Percentiles rank a stretch among this genome's conserved stretches.
These are phyloP conservation scores for Matsumurasca onukii DNA, from an alignment of 1,140 invertebrate genomes.

Conservation along the genomic window DNA sequence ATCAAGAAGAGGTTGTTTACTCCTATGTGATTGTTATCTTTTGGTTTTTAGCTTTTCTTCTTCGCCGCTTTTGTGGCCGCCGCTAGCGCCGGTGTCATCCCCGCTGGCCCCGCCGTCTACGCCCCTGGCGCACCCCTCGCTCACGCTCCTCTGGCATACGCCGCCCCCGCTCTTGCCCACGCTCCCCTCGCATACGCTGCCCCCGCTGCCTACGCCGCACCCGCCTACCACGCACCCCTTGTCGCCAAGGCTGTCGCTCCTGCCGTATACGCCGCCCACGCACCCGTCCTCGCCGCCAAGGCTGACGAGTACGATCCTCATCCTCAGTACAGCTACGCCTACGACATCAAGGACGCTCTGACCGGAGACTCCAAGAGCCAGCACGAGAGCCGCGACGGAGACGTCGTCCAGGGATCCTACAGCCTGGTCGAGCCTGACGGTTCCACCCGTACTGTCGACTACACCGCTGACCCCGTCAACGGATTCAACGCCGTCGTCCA, in stretches of 20 bases:
- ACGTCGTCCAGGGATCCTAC: constrained; percentile 67
- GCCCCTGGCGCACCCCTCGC: constrained; percentile 38
- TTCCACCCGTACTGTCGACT: constrained; percentile 43
- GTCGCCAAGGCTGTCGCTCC: constrained; percentile 42
- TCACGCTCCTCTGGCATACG: constrained; percentile 30
- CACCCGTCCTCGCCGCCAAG: constrained; percentile 38
- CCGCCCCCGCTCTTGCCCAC: constrained; percentile 17
- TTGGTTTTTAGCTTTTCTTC: constrained; percentile 45
- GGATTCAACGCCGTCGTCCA: constrained; percentile 39
- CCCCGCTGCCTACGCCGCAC: constrained; percentile 17
- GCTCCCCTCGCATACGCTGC: constrained; percentile 36
- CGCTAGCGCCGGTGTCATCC: constrained; percentile 42
- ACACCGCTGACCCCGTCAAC: constrained; percentile 43
- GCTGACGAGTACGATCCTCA: constrained; percentile 55
- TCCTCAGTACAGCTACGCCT: constrained; percentile 45
- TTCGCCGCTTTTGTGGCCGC: constrained; percentile 44
- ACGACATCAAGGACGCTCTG: constrained; percentile 43
- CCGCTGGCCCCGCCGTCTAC: constrained; percentile 38
- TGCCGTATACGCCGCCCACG: constrained; percentile 42
- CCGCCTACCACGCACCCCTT: constrained; percentile 35
- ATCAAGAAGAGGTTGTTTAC: too few relatives aligned
- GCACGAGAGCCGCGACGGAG: constrained; percentile 57
- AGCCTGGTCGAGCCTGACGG: constrained; percentile 48
- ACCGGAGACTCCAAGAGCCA: constrained; percentile 47
- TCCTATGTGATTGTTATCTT: too few relatives aligned